These are phyloP conservation scores for Drosophila quasianomalipes DNA, from an alignment of 2,888 invertebrate genomes.

Conservation along the genomic window DNA sequence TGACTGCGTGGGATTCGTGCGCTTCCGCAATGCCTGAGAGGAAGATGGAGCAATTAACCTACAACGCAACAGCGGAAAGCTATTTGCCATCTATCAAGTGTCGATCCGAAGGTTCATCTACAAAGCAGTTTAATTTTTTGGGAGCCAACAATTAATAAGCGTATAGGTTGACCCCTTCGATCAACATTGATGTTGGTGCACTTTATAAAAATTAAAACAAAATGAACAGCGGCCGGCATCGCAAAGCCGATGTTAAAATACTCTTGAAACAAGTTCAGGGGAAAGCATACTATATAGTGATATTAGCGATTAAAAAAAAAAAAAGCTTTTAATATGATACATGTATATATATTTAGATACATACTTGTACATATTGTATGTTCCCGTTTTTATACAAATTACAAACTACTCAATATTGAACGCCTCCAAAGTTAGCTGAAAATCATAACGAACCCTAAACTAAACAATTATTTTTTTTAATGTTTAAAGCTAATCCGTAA, in stretches of 20 bases:
- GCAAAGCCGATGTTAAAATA: not conserved
- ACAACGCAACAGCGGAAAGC: constrained; percentile 34
- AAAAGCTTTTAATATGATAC: not conserved
- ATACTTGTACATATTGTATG: not conserved
- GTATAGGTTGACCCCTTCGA: constrained; percentile 39
- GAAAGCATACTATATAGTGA: not conserved
- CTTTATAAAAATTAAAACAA: constrained; percentile 34
- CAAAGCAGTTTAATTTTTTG: constrained; percentile 19
- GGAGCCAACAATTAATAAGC: constrained; percentile 59
- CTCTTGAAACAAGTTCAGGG: not conserved
- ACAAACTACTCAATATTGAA: no score
- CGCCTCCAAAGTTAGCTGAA: not conserved
- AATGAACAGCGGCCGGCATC: not conserved
- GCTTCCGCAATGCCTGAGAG: constrained; percentile 39
- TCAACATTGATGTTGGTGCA: constrained; percentile 15
- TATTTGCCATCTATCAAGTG: constrained; percentile 68
- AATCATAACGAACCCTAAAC: not conserved
- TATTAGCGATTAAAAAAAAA: not conserved
- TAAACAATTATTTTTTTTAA: not conserved
- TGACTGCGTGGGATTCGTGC: constrained; percentile 38
- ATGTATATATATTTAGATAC: not conserved
- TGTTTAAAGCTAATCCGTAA: not conserved
- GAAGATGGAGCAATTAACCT: constrained; percentile 45
- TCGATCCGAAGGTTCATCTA: constrained; percentile 59
- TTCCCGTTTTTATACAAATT: no score